Conservation (phyloP, 2,797 vertebrate genomes). For the Adrianichthys oophorus region DNA sequence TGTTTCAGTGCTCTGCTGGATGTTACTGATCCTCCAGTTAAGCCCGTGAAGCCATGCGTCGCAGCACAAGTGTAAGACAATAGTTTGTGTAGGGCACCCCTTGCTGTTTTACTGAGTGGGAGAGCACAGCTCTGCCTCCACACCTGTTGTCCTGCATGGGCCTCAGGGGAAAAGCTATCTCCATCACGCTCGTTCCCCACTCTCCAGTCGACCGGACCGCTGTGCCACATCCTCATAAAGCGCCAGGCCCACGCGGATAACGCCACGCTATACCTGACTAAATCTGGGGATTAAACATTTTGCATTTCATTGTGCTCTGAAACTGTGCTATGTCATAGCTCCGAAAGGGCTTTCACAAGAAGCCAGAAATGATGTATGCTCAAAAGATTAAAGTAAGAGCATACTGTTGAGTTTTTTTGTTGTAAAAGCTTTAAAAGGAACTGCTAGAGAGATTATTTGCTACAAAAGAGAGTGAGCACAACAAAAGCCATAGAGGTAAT, state of each 20-base stretch:
- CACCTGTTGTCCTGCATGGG: constrained; percentile 72
- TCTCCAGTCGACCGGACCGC: constrained; percentile 32
- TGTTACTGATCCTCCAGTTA: constrained; percentile 74
- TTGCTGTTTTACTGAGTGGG: constrained; percentile 62
- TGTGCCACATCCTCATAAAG: constrained; percentile 53
- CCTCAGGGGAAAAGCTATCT: constrained; percentile 55
- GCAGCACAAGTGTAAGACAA: constrained; percentile 75
- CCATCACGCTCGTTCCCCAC: constrained; percentile 43
- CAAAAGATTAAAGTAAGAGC: constrained; percentile 19
- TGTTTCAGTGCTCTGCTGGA: constrained; percentile 68
- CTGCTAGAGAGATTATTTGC: too few species aligned
- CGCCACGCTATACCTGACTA: constrained; percentile 56
- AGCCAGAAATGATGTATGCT: constrained; percentile 10
- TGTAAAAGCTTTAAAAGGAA: background rate
- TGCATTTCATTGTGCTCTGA: constrained; percentile 37
- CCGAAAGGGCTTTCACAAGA: constrained; percentile 21
- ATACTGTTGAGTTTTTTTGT: background rate
- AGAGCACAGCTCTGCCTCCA: constrained; percentile 57
- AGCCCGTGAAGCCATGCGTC: constrained; percentile 64
- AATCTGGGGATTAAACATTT: constrained; percentile 51
- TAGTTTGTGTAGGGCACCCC: constrained; percentile 78
- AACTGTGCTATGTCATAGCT: constrained; percentile 9
- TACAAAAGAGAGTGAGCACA: too few species aligned
- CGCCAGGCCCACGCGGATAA: constrained; percentile 46
- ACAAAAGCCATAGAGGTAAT: too few species aligned